These are phyloP conservation scores for Crossoptilon crossoptilon DNA, from an alignment of 2,797 vertebrate genomes.

Conservation along the genomic window DNA sequence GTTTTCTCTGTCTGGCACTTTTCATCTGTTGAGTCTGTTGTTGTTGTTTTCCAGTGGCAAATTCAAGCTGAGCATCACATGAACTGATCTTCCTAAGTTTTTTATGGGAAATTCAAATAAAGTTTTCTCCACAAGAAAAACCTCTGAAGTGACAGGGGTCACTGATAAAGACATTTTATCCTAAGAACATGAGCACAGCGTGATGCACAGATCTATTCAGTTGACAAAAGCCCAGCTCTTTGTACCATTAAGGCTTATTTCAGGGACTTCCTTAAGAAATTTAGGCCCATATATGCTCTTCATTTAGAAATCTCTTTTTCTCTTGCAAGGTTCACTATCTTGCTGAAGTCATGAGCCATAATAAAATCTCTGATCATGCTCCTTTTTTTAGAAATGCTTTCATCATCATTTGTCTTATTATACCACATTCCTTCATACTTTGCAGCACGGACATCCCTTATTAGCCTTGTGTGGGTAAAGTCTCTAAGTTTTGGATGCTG, in stretches of 20 bases:
- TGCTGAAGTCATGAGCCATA: neutral
- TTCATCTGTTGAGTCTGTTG: slow-evolving; percentile 26
- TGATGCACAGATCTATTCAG: neutral
- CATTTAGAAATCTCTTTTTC: neutral
- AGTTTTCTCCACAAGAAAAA: neutral
- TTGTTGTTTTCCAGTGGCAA: neutral
- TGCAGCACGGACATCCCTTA: neutral
- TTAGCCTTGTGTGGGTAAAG: neutral
- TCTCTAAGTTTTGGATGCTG: neutral
- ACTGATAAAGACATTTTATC: neutral
- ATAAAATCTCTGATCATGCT: neutral
- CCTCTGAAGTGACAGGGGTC: neutral
- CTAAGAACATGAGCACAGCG: neutral
- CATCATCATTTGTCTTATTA: neutral
- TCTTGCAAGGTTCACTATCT: neutral
- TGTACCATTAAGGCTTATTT: neutral
- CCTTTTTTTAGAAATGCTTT: neutral
- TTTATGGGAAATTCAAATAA: neutral
- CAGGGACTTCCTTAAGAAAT: neutral
- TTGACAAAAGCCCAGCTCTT: neutral
- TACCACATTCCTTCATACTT: neutral
- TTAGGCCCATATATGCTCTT: neutral
- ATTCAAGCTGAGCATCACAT: neutral
- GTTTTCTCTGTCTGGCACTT: slow-evolving; percentile 55
- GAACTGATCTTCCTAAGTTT: neutral